phyloP scores from a whole-genome alignment of 2,113 vertebrate species.

The Ranitomeya imitator region DNA sequence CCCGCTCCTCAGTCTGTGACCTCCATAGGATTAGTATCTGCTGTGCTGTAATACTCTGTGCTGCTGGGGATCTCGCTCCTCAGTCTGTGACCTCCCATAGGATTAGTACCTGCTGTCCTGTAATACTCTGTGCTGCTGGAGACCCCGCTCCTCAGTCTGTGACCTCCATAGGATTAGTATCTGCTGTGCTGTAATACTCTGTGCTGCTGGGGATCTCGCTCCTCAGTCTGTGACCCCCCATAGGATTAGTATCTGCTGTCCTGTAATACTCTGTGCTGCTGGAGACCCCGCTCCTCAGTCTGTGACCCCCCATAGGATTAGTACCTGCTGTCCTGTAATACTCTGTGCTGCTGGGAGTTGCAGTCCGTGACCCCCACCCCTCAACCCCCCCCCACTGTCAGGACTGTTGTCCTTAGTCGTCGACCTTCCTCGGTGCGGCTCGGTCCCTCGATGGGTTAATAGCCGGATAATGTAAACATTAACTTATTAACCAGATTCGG shows the following conservation, averaged over 20 bases:
- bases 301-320: too few species aligned
- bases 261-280: too few species aligned
- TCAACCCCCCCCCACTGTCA: not conserved
- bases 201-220: not conserved
- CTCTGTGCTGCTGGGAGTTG: not conserved
- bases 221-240: too few species aligned
- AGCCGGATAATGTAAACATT: constrained; percentile 64
- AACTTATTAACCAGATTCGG: constrained; percentile 67
- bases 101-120: too few species aligned
- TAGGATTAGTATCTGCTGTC: too few species aligned
- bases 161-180: too few species aligned
- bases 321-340: not conserved
- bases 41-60: too few species aligned
- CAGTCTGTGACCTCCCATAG: too few species aligned
- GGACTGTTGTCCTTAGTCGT: not conserved
- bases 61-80: too few species aligned
- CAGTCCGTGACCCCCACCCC: not conserved
- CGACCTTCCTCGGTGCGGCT: rapidly evolving
- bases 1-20: not conserved
- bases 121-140: not conserved
- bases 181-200: not conserved
- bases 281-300: too few species aligned
- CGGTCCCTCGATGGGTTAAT: constrained; percentile 4
- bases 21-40: too few species aligned
- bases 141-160: not conserved